Conservation (phyloP, 2,888 invertebrate genomes). For the Drosophila eohydei region DNA sequence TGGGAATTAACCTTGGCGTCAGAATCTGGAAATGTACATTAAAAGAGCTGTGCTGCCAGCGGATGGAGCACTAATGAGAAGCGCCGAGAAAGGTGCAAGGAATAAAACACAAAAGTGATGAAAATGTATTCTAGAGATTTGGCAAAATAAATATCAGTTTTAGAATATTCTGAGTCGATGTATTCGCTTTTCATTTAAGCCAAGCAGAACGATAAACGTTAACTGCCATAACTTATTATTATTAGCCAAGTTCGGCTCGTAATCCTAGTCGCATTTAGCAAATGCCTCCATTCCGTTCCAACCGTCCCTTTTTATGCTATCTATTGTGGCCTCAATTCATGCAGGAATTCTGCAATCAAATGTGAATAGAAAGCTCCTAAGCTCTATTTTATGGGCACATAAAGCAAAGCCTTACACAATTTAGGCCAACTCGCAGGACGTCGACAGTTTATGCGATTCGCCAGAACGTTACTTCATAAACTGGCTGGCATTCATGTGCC, state of each 20-base stretch:
- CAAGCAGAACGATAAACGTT: not conserved
- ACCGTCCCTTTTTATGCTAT: slow-evolving; percentile 5
- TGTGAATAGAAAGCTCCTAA: slow-evolving; percentile 71
- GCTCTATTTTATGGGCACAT: slow-evolving; percentile 58
- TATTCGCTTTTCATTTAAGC: not conserved
- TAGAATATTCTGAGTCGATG: not conserved
- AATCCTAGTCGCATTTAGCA: not conserved
- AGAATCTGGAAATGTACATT: slow-evolving; percentile 4
- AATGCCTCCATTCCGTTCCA: not conserved
- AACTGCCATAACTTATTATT: slow-evolving; percentile 14
- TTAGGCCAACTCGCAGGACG: slow-evolving; percentile 40
- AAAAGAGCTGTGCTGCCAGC: not conserved
- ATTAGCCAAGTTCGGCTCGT: not conserved
- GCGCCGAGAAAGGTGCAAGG: not conserved
- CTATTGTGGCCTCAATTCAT: slow-evolving; percentile 32
- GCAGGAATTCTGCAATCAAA: slow-evolving; percentile 71
- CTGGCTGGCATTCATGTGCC: slow-evolving; percentile 8
- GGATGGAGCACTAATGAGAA: slow-evolving; percentile 4
- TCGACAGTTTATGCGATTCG: slow-evolving; percentile 27
- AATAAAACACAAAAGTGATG: not conserved
- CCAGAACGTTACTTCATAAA: slow-evolving; percentile 10
- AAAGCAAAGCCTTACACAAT: slow-evolving; percentile 52
- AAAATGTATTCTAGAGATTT: too few species aligned
- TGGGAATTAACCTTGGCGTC: slow-evolving; percentile 29
- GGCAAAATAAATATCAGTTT: not conserved